Percentiles rank a stretch among this genome's conserved stretches.
Conservation (phyloP, 2,888 invertebrate genomes). For the Eurois occulta region DNA sequence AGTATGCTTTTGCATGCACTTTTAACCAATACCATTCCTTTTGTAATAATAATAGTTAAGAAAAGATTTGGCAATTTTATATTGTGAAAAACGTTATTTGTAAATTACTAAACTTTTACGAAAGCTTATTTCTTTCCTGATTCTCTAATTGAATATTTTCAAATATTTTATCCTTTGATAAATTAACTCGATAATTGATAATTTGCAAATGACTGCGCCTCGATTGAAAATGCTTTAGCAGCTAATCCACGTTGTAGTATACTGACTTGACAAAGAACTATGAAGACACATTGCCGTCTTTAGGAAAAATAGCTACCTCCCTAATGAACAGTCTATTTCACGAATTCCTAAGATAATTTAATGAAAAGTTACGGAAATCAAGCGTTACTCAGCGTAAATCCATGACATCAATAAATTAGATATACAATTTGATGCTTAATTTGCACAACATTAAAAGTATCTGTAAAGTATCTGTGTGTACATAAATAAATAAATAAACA, state of each 20-base stretch:
- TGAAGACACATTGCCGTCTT: background rate
- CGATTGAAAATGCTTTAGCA: background rate
- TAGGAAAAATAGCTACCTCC: background rate
- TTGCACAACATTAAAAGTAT: too few relatives aligned
- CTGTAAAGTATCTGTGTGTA: too few relatives aligned
- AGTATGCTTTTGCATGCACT: constrained; percentile 27
- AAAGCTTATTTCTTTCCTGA: background rate
- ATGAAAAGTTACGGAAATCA: background rate
- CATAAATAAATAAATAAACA: too few relatives aligned
- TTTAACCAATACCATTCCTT: constrained; percentile 1
- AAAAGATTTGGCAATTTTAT: background rate
- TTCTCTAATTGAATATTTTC: background rate
- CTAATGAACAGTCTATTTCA: background rate
- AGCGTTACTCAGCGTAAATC: too few relatives aligned
- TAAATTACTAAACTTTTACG: background rate
- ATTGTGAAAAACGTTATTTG: constrained; percentile 5
- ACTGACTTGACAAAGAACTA: background rate
- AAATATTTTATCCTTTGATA: background rate
- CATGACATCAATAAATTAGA: too few relatives aligned
- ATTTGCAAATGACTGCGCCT: background rate
- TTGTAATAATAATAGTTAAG: background rate
- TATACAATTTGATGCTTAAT: too few relatives aligned
- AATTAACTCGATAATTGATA: background rate
- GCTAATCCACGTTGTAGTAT: background rate
- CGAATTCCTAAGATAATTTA: constrained; percentile 3